phyloP scores from a whole-genome alignment of 2,797 vertebrate species.

The Pseudomugil gertrudae region DNA sequence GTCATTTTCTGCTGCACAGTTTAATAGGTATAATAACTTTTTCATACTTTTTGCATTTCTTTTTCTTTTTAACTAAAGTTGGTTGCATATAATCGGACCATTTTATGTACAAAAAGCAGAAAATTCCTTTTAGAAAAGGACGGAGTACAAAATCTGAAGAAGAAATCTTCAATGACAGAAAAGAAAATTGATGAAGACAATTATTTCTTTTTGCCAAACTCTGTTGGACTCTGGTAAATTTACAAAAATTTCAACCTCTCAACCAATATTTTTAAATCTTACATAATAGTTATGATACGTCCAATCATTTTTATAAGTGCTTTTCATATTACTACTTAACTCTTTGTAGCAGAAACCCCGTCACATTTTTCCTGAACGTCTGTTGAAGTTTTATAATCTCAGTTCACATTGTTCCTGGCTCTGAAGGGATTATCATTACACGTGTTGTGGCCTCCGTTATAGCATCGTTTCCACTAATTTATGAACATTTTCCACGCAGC shows the following conservation, averaged over 20 bases:
- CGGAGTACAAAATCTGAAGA: background rate
- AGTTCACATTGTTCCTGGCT: conserved; percentile 25
- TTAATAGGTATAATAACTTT: too few species aligned
- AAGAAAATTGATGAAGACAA: background rate
- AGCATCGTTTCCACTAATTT: conserved; percentile 34
- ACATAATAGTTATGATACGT: conserved; percentile 7
- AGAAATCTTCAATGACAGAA: background rate
- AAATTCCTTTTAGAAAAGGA: background rate
- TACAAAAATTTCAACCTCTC: too few species aligned
- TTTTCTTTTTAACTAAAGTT: too few species aligned
- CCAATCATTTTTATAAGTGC: conserved; percentile 10
- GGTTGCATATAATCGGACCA: too few species aligned
- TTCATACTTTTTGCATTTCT: too few species aligned
- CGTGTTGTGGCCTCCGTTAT: conserved; percentile 36
- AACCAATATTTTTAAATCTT: background rate
- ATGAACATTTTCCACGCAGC: conserved; percentile 20
- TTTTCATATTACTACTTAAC: background rate
- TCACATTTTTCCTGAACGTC: conserved; percentile 3
- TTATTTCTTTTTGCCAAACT: background rate
- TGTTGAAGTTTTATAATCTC: conserved; percentile 22
- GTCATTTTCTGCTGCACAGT: background rate
- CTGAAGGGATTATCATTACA: conserved; percentile 43
- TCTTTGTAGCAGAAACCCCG: background rate
- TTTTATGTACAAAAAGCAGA: too few species aligned
- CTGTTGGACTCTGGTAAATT: too few species aligned